phyloP scores from a whole-genome alignment of 2,797 vertebrate genomes.

The Acrossocheilus wenchowensis region DNA sequence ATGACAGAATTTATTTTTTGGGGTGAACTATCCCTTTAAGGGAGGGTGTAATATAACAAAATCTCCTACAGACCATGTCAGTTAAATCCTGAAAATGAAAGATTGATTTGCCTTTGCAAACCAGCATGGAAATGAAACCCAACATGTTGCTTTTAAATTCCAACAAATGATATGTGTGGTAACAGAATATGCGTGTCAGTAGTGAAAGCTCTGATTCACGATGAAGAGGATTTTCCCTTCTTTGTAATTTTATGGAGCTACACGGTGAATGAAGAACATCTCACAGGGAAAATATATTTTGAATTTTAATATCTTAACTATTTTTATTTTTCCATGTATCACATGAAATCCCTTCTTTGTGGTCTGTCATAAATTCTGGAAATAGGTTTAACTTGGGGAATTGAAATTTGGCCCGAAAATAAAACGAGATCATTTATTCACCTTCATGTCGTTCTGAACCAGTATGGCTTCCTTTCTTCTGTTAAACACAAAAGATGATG shows the following conservation, averaged over 20 bases:
- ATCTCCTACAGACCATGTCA: slow-evolving; percentile 2
- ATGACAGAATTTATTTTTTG: background rate
- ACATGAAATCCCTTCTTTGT: slow-evolving; percentile 38
- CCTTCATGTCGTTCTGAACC: background rate
- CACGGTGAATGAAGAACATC: slow-evolving; percentile 29
- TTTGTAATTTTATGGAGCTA: slow-evolving; percentile 22
- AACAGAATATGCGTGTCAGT: slow-evolving; percentile 23
- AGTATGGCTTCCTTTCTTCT: background rate
- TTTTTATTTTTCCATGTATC: slow-evolving; percentile 32
- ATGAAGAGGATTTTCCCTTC: slow-evolving; percentile 35
- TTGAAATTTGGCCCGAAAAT: slow-evolving; percentile 8
- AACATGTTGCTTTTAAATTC: slow-evolving; percentile 34
- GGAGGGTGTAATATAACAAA: background rate
- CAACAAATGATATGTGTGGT: slow-evolving; percentile 19
- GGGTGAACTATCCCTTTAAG: slow-evolving; percentile 13
- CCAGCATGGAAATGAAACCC: slow-evolving; percentile 18
- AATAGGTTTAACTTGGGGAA: slow-evolving; percentile 26
- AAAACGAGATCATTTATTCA: background rate
- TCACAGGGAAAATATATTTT: slow-evolving; percentile 21
- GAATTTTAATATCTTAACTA: slow-evolving; percentile 26
- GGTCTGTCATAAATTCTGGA: slow-evolving; percentile 20
- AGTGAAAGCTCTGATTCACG: slow-evolving; percentile 31
- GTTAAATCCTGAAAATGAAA: slow-evolving; percentile 10
- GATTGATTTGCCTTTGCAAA: slow-evolving; percentile 30
- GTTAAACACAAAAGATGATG: background rate